Base-by-base conservation (phyloP, 2,888 invertebrate species). In the Microctonus aethiopoides region DNA sequence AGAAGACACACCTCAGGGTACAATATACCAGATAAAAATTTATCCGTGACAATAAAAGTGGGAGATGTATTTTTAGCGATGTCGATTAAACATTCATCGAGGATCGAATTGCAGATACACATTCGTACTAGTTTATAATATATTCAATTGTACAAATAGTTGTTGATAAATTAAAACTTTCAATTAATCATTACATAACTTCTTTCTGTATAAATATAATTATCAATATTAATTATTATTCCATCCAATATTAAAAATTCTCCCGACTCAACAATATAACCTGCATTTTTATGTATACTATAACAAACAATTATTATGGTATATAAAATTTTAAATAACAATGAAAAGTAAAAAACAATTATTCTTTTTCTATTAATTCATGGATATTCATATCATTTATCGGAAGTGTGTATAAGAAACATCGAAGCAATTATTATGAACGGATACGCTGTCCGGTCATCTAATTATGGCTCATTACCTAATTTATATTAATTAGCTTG, bases 401-500 rank as follows among this genome's bases (percentile, higher is more conserved):
- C 10, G n/a, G 22, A 41, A 62, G 16, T 41, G 36, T 60, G 20
- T 20, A 29, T 36, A 34, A 34, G 13, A 36, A 65, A 56, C 29
- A 39, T 13, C 39, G 41, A 51, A 29, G 24, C 26, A 60, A 63
- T 68, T 68, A 68, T 68, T 68, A 62, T 22, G n/a, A 56, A 62
- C 51, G 63, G 63, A 68, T 57, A 68, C 68, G 68, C 68, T 62
- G 63, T 63, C 62, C 63, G 56, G 9, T 32, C 51, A 32, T 54
- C 63, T 75, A 74, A 74, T 70, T 72, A 72, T 57, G 65, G 62
- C 52, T 65, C 51, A 72, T 72, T 72, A 74, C 73, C 72, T 76
- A 74, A 75, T 75, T 74, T 66, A 56, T 68, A 65, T 61, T 75
- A 76, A 76, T 76, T 75, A 74, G 70, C 52, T 51, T 68, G 69